A percentile compares a stretch with the other conserved stretches of the same genome.
These are phyloP conservation scores for Neosilurus hyrtlii DNA, from an alignment of 2,797 vertebrate species.

Conservation along the genomic window DNA sequence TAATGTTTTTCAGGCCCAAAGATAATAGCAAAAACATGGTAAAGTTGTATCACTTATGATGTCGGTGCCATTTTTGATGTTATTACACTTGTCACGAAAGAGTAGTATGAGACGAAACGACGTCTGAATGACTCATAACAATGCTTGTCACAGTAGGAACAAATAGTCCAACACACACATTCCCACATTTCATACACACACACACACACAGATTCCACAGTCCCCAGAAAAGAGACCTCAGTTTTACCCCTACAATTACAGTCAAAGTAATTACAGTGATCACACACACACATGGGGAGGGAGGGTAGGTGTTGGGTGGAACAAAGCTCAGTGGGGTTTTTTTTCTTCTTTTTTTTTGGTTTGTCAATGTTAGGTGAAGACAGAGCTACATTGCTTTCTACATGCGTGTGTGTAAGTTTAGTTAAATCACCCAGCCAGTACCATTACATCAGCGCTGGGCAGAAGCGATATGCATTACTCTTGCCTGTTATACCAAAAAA, in stretches of 20 bases:
- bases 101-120: slow-evolving; percentile 31
- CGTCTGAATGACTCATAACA: slow-evolving; percentile 32
- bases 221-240: slow-evolving; percentile 43
- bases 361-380: slow-evolving; percentile 37
- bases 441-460: slow-evolving; percentile 31
- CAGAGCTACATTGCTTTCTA: slow-evolving; percentile 16
- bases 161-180: slow-evolving; percentile 17
- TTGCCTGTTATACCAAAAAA: slow-evolving; percentile 4
- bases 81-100: slow-evolving; percentile 24
- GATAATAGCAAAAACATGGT: no score
- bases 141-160: slow-evolving; percentile 22
- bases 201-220: not conserved
- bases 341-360: slow-evolving; percentile 35
- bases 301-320: slow-evolving; percentile 41
- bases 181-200: not conserved
- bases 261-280: slow-evolving; percentile 59
- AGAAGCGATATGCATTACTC: not conserved
- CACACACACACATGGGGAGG: slow-evolving; percentile 31
- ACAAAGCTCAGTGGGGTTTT: slow-evolving; percentile 22
- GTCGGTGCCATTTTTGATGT: no score
- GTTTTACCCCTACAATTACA: slow-evolving; percentile 48
- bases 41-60: no score
- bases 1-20: no score
- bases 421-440: slow-evolving; percentile 20
- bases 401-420: slow-evolving; percentile 22